Percentiles rank a stretch among this genome's conserved stretches.
These are phyloP conservation scores for Aphaenogaster rudis DNA, from an alignment of 1,140 invertebrate species.

Conservation along the genomic window DNA sequence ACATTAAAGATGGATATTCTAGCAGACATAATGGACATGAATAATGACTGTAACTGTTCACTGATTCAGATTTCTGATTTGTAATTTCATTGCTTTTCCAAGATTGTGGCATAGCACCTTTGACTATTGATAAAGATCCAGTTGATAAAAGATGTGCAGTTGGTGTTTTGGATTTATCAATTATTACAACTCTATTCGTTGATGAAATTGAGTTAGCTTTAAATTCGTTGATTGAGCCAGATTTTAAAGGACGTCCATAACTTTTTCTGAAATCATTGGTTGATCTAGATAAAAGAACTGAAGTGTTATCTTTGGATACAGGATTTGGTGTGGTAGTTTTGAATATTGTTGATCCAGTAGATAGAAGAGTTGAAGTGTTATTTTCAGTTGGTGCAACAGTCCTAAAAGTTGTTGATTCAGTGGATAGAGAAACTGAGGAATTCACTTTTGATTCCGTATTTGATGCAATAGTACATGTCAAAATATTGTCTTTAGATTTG, in stretches of 20 bases:
- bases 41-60: background rate
- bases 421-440: background rate
- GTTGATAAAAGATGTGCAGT: background rate
- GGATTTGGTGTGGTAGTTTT: background rate
- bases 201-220: background rate
- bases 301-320: background rate
- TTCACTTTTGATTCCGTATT: background rate
- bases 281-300: background rate
- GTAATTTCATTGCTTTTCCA: conserved; percentile 60
- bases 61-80: background rate
- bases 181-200: background rate
- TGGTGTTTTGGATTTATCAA: background rate
- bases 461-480: background rate
- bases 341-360: background rate
- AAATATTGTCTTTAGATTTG: background rate
- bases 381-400: background rate
- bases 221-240: background rate
- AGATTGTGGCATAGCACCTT: background rate
- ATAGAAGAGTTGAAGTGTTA: background rate
- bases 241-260: background rate
- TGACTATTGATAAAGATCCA: background rate
- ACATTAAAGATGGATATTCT: conserved; percentile 12
- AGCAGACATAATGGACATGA: conserved; percentile 44
- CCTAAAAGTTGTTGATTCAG: background rate
- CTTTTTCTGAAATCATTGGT: background rate